phyloP scores from a whole-genome alignment of 2,797 vertebrate genomes.

The Sarcoramphus papa region DNA sequence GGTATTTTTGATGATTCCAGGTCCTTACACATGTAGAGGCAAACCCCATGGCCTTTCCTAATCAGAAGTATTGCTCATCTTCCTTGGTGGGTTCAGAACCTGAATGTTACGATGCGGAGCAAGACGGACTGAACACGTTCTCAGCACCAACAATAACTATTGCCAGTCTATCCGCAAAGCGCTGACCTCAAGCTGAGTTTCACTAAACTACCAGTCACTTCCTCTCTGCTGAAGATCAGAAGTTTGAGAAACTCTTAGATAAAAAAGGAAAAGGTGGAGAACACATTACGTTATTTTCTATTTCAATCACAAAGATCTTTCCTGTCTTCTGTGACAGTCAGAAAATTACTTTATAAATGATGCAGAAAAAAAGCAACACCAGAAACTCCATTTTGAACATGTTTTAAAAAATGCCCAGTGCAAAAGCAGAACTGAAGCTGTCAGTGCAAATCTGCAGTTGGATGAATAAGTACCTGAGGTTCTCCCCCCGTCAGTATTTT shows the following conservation, averaged over 20 bases:
- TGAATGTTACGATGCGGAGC: neutral
- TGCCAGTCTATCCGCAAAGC: neutral
- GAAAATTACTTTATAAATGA: neutral
- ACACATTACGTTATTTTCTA: neutral
- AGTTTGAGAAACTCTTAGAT: neutral
- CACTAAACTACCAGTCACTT: neutral
- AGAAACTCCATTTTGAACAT: neutral
- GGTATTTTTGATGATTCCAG: neutral
- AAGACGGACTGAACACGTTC: neutral
- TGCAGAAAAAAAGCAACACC: neutral
- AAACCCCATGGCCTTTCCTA: neutral
- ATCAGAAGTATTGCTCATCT: neutral
- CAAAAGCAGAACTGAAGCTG: neutral
- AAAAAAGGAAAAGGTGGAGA: conserved; percentile 27
- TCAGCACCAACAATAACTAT: neutral
- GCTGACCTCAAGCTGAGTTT: neutral
- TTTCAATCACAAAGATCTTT: conserved; percentile 22
- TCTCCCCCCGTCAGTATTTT: conserved; percentile 92
- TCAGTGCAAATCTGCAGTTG: neutral
- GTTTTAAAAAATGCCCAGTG: neutral
- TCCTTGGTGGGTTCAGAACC: neutral
- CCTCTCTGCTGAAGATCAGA: neutral
- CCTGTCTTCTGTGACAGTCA: neutral
- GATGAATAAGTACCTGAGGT: conserved; percentile 83
- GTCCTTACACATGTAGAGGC: neutral